Conservation (phyloP, 2,113 vertebrate species). For the Chaenogobius annularis region DNA sequence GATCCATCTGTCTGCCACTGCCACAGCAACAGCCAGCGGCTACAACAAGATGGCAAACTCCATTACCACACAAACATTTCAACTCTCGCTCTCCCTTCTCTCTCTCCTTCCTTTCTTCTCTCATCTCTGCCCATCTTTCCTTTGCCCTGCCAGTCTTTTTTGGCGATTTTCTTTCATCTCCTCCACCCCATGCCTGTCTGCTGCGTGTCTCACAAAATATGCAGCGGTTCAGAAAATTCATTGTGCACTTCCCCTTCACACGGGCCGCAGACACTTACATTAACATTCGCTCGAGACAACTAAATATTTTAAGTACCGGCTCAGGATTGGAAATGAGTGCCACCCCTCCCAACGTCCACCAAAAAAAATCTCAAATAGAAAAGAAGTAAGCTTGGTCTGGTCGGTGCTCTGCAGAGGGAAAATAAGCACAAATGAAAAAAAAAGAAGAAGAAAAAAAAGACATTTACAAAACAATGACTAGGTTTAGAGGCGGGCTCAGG, state of each 20-base stretch:
- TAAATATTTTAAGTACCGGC: slow-evolving; percentile 91
- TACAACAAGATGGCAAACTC: slow-evolving; percentile 88
- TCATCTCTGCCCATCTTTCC: slow-evolving; percentile 64
- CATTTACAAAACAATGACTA: slow-evolving; percentile 48
- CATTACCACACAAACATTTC: slow-evolving; percentile 87
- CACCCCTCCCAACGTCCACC: background rate
- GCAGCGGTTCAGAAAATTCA: slow-evolving; percentile 91
- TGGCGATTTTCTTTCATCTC: slow-evolving; percentile 41
- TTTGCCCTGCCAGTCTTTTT: slow-evolving; percentile 26
- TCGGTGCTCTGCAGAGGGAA: slow-evolving; percentile 1
- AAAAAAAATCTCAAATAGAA: background rate
- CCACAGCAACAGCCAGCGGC: slow-evolving; percentile 80
- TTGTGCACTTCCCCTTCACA: slow-evolving; percentile 86
- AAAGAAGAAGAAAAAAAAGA: slow-evolving; percentile 14
- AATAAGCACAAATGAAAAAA: background rate
- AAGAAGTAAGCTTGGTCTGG: slow-evolving; percentile 19
- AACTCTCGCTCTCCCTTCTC: slow-evolving; percentile 40
- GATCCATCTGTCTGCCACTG: slow-evolving; percentile 96
- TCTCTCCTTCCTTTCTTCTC: slow-evolving; percentile 49
- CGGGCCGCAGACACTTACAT: slow-evolving; percentile 88
- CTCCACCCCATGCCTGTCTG: slow-evolving; percentile 56
- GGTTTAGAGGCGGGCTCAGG: slow-evolving; percentile 36
- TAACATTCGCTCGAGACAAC: slow-evolving; percentile 92
- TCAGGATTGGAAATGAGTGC: slow-evolving; percentile 79
- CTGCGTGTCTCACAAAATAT: slow-evolving; percentile 77